Conservation (phyloP, 2,113 vertebrate genomes). For the Chionodraco myersi region DNA sequence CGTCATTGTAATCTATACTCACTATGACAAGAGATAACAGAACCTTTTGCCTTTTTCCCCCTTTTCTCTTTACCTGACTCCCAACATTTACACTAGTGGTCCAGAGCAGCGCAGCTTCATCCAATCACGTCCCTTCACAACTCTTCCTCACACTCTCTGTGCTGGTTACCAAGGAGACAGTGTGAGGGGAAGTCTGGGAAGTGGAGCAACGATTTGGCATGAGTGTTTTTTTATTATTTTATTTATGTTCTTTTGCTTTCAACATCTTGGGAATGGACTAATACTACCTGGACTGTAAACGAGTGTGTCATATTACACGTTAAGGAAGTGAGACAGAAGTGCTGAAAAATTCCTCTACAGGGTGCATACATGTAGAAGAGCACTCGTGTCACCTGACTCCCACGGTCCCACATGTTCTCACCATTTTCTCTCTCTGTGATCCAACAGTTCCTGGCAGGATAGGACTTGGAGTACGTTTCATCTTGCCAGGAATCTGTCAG, state of each 20-base stretch:
- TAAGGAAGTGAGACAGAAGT: background rate
- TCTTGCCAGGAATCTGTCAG: conserved; percentile 65
- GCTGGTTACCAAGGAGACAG: conserved; percentile 84
- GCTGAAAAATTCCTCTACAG: background rate
- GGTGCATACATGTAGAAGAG: conserved; percentile 3
- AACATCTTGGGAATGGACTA: conserved; percentile 18
- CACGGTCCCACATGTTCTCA: conserved; percentile 59
- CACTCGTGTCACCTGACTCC: conserved; percentile 31
- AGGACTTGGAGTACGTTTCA: background rate
- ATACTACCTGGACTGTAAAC: conserved; percentile 35
- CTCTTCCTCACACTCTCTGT: conserved; percentile 69
- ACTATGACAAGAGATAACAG: conserved; percentile 41
- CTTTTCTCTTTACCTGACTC: conserved; percentile 68
- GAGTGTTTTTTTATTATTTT: conserved; percentile 33
- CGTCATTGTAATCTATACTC: conserved; percentile 33
- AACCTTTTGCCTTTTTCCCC: background rate
- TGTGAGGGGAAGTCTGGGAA: conserved; percentile 74
- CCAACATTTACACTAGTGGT: conserved; percentile 75
- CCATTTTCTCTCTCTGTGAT: conserved; percentile 31
- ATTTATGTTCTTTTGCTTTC: conserved; percentile 14
- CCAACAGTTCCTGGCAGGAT: conserved; percentile 23
- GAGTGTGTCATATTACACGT: background rate
- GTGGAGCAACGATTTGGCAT: conserved; percentile 72
- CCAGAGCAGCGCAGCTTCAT: conserved; percentile 66
- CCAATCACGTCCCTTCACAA: conserved; percentile 80